These are phyloP conservation scores for Caenorhabditis japonica DNA, from an alignment of 2,888 invertebrate genomes.

Conservation along the genomic window DNA sequence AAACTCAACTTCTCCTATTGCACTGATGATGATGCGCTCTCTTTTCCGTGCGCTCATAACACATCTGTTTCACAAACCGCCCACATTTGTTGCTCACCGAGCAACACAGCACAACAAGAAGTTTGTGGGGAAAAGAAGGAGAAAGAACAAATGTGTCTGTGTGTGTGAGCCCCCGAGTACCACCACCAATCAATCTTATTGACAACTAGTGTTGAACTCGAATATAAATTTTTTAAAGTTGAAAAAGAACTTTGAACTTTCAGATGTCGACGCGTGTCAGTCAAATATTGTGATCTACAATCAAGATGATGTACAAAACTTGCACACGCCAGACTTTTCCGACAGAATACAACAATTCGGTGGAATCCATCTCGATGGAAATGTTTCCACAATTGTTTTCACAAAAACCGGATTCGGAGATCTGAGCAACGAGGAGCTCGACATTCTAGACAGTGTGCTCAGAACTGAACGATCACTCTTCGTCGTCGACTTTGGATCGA, in stretches of 20 bases:
- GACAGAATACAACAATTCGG: constrained; percentile 4
- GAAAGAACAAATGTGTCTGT: constrained; percentile 12
- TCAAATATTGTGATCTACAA: constrained; percentile 16
- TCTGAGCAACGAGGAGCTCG: constrained; percentile 59
- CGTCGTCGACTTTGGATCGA: constrained; percentile 62
- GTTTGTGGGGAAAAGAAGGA: constrained; percentile 1
- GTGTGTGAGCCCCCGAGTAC: not conserved
- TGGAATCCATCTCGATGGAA: constrained; percentile 7
- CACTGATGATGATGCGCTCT: not conserved
- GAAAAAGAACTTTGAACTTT: too few species aligned
- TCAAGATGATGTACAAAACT: not conserved
- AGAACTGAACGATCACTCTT: constrained; percentile 52
- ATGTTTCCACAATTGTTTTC: constrained; percentile 53
- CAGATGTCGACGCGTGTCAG: constrained; percentile 8
- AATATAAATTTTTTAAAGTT: too few species aligned
- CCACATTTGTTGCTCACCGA: constrained; percentile 29
- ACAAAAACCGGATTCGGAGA: constrained; percentile 43
- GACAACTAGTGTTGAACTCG: too few species aligned
- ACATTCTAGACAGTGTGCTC: constrained; percentile 50
- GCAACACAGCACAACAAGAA: constrained; percentile 30
- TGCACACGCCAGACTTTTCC: not conserved
- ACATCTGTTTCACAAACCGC: constrained; percentile 47
- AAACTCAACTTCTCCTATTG: too few species aligned
- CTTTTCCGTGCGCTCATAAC: constrained; percentile 26
- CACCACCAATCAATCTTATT: constrained; percentile 12